Conservation (phyloP, 2,113 vertebrate genomes). For the Heterotis niloticus region DNA sequence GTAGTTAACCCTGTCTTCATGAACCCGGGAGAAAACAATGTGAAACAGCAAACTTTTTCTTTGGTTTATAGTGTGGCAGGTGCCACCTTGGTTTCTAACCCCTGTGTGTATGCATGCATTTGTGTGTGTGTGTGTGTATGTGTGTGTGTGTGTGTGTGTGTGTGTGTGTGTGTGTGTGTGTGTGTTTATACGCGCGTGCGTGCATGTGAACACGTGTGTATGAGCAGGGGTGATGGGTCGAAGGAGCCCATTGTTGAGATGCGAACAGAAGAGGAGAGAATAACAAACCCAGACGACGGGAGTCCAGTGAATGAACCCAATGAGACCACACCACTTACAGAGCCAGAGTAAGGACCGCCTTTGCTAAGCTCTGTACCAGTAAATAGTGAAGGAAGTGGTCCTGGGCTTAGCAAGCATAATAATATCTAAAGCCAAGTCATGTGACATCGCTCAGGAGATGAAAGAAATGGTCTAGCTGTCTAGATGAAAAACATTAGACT, state of each 20-base stretch:
- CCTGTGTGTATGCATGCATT: no score
- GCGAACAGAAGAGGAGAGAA: conserved; percentile 83
- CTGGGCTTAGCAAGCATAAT: not conserved
- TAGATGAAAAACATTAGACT: no score
- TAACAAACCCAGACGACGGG: conserved; percentile 75
- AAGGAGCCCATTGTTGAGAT: conserved; percentile 85
- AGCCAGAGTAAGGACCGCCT: conserved; percentile 69
- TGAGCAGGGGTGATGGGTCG: conserved; percentile 80
- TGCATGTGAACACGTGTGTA: conserved; percentile 24
- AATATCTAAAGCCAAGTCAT: not conserved
- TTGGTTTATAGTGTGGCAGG: not conserved
- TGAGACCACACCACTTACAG: conserved; percentile 84
- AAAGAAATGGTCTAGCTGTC: not conserved
- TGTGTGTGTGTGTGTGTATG: not conserved
- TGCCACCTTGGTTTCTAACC: conserved; percentile 15
- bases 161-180: not conserved
- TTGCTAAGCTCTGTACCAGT: not conserved
- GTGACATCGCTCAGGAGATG: not conserved
- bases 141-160: not conserved
- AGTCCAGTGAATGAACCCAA: conserved; percentile 83
- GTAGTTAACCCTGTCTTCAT: not conserved
- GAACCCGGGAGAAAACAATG: not conserved
- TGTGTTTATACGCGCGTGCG: conserved; percentile 22
- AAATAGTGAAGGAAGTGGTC: not conserved
- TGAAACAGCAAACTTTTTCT: not conserved